Evolutionary conservation across 2,888 invertebrate genomes (phyloP).

Genomic region (Drosophila pullipes): DNA sequence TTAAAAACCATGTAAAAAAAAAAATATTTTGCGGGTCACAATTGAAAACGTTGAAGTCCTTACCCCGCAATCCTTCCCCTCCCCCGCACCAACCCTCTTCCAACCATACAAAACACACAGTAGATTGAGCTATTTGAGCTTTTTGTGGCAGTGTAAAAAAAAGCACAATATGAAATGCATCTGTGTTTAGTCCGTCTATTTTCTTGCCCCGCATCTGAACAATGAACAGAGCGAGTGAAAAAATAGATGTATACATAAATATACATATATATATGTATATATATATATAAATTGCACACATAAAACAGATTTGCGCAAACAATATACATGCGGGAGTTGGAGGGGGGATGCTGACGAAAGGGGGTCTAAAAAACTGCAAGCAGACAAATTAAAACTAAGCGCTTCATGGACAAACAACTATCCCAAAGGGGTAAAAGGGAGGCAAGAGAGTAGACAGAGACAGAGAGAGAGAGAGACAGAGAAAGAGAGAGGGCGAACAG

Average conservation of each 20-base stretch:
- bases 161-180: constrained; percentile 71
- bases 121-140: constrained; percentile 67
- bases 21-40: constrained; percentile 45
- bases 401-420: constrained; percentile 69
- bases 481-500: too few relatives aligned
- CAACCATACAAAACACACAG: constrained; percentile 3
- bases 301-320: constrained; percentile 64
- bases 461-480: neutral
- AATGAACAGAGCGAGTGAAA: constrained; percentile 48
- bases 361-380: constrained; percentile 56
- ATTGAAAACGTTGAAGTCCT: constrained; percentile 52
- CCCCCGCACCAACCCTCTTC: accelerated
- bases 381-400: constrained; percentile 80
- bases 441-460: too few relatives aligned
- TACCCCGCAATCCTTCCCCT: accelerated
- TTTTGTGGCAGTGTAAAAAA: constrained; percentile 59
- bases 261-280: constrained; percentile 16
- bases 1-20: constrained; percentile 1
- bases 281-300: constrained; percentile 37
- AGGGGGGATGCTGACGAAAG: neutral
- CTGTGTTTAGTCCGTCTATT: constrained; percentile 38
- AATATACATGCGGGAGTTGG: constrained; percentile 24
- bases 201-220: constrained; percentile 34
- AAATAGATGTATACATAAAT: constrained; percentile 23
- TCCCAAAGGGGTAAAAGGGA: constrained; percentile 7